phyloP scores from a whole-genome alignment of 2,797 vertebrate genomes.

The Spheniscus humboldti region DNA sequence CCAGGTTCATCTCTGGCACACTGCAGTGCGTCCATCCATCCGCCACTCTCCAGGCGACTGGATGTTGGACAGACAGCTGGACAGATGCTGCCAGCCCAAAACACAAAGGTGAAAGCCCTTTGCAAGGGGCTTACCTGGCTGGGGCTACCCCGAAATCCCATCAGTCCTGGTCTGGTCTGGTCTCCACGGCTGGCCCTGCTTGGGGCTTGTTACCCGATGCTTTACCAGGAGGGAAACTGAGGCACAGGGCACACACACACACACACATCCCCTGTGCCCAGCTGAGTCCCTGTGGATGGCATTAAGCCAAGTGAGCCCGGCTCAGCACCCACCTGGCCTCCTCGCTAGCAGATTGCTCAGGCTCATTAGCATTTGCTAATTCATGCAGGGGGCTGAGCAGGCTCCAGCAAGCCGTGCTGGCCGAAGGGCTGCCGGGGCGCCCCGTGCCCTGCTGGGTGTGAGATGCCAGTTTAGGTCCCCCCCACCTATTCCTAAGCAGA shows the following conservation, averaged over 20 bases:
- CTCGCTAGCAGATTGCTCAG: neutral
- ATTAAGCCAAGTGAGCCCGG: neutral
- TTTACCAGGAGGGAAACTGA: neutral
- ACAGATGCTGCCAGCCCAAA: neutral
- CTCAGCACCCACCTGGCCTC: neutral
- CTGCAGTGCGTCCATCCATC: neutral
- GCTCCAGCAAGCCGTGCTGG: neutral
- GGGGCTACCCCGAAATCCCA: neutral
- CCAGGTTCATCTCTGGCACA: neutral
- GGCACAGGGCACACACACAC: neutral
- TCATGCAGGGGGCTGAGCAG: neutral
- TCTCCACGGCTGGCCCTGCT: neutral
- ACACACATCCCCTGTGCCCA: neutral
- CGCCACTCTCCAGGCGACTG: neutral
- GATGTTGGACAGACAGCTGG: neutral
- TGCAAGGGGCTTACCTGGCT: neutral
- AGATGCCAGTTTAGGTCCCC: neutral
- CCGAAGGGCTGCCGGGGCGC: fast-evolving
- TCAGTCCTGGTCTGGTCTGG: neutral
- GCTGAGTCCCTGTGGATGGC: neutral
- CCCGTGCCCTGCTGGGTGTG: fast-evolving
- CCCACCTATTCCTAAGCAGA: neutral
- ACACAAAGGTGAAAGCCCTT: neutral
- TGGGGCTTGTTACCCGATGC: neutral
- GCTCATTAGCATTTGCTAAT: neutral